Percentiles rank a stretch among this genome's conserved stretches.
These are phyloP conservation scores for Anthopleura xanthogrammica DNA, from an alignment of 92 coral and sea anemone species.

Conservation along the genomic window DNA sequence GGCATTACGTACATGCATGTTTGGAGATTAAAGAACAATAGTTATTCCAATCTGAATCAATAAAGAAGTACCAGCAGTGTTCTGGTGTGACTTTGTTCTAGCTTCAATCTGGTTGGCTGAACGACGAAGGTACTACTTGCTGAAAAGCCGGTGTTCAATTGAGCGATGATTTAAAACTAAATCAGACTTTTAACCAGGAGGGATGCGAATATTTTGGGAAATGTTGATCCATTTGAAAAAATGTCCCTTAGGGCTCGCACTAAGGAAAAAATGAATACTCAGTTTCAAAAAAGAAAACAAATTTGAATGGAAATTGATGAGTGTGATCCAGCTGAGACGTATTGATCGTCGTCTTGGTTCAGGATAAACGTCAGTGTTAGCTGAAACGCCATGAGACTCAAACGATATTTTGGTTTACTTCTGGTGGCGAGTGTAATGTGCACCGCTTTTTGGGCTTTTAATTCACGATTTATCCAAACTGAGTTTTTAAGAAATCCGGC, in stretches of 20 bases:
- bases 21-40: neutral
- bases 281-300: neutral
- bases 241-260: too few relatives aligned
- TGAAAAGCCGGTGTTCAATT: neutral
- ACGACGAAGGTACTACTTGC: conserved; percentile 4
- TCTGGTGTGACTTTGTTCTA: neutral
- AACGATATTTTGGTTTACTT: conserved; percentile 2
- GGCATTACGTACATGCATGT: too few relatives aligned
- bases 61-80: neutral
- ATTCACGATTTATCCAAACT: neutral
- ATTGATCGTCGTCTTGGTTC: neutral
- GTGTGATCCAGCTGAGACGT: neutral
- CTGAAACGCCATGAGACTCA: conserved; percentile 5
- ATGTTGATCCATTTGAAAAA: too few relatives aligned
- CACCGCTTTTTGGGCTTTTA: neutral
- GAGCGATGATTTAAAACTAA: neutral
- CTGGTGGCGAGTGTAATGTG: neutral
- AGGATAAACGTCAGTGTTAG: neutral
- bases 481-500: neutral
- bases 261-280: neutral
- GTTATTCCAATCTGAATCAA: neutral
- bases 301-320: neutral
- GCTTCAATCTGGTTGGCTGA: neutral
- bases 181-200: neutral
- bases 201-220: too few relatives aligned